These are phyloP conservation scores for Hydractinia echinata DNA, from an alignment of 30 jellyfish, hydroid and myxozoan species.

Conservation along the genomic window DNA sequence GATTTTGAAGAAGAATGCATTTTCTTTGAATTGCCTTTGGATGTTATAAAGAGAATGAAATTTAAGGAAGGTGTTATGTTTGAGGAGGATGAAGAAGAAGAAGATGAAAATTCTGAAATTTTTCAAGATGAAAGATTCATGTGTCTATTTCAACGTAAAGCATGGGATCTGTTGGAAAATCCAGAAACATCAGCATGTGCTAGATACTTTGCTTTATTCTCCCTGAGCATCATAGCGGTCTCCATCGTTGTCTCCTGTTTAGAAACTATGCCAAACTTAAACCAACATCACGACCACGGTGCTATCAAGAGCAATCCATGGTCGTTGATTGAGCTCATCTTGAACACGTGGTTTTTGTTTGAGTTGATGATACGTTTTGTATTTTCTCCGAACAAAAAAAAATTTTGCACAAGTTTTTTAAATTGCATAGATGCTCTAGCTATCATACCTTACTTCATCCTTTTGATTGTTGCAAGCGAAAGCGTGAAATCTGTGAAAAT, in stretches of 20 bases:
- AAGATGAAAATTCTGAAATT: background rate
- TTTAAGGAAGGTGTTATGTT: constrained; percentile 50
- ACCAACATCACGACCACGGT: background rate
- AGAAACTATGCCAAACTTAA: constrained; percentile 61
- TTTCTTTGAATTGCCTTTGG: constrained; percentile 60
- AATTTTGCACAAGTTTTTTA: constrained; percentile 41
- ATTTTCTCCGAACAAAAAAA: constrained; percentile 50
- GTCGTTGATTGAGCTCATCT: background rate
- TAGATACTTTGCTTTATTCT: constrained; percentile 51
- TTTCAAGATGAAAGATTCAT: background rate
- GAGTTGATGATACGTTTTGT: constrained; percentile 50
- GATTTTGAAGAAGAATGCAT: constrained; percentile 76
- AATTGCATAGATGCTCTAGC: constrained; percentile 62
- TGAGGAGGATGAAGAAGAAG: background rate
- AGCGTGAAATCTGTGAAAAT: constrained; percentile 30
- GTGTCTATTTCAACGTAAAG: background rate
- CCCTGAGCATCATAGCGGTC: constrained; percentile 50
- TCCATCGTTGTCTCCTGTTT: constrained; percentile 71
- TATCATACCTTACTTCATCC: constrained; percentile 62
- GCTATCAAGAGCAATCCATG: constrained; percentile 6
- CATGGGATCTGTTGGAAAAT: constrained; percentile 69
- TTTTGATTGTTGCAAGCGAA: constrained; percentile 29
- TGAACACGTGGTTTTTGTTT: constrained; percentile 53
- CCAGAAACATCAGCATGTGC: constrained; percentile 82
- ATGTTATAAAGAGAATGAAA: constrained; percentile 53